These are phyloP conservation scores for Lordiphosa collinella DNA, from an alignment of 1,140 invertebrate genomes.

Conservation along the genomic window DNA sequence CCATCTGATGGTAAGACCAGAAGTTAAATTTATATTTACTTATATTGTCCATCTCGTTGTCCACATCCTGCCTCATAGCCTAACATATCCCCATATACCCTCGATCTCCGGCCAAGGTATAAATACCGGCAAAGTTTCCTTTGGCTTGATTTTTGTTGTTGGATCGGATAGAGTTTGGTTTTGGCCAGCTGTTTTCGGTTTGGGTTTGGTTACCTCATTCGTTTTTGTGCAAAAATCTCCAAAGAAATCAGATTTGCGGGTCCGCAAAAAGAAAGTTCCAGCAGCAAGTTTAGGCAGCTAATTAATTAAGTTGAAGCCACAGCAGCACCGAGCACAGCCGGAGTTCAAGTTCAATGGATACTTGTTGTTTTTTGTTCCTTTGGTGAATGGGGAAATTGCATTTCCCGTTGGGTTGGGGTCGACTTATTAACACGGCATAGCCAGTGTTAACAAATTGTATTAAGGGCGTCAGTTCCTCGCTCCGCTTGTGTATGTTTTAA, in stretches of 20 bases:
- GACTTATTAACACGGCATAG: slow-evolving; percentile 64
- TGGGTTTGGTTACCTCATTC: slow-evolving; percentile 10
- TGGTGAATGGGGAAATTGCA: slow-evolving; percentile 37
- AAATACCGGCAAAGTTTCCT: slow-evolving; percentile 25
- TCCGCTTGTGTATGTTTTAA: slow-evolving; percentile 8
- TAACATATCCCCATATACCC: background rate
- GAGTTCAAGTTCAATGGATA: slow-evolving; percentile 29
- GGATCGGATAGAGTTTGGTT: slow-evolving; percentile 1
- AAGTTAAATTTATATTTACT: too few species aligned
- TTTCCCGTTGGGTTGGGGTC: slow-evolving; percentile 28
- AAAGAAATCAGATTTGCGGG: slow-evolving; percentile 68
- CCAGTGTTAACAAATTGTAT: slow-evolving; percentile 77
- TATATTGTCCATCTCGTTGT: too few species aligned
- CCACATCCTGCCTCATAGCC: too few species aligned
- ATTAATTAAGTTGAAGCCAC: slow-evolving; percentile 70
- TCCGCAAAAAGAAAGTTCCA: slow-evolving; percentile 45
- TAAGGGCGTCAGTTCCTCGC: slow-evolving; percentile 12
- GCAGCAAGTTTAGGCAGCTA: slow-evolving; percentile 63
- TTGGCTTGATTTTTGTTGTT: slow-evolving; percentile 21
- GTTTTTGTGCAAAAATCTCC: slow-evolving; percentile 37
- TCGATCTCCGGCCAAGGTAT: slow-evolving; percentile 6
- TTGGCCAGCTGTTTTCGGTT: slow-evolving; percentile 17
- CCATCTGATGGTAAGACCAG: too few species aligned
- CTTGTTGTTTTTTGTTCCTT: background rate
- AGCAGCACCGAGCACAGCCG: slow-evolving; percentile 3